phyloP scores from a whole-genome alignment of 2,797 vertebrate genomes.

The Epinephelus coioides region DNA sequence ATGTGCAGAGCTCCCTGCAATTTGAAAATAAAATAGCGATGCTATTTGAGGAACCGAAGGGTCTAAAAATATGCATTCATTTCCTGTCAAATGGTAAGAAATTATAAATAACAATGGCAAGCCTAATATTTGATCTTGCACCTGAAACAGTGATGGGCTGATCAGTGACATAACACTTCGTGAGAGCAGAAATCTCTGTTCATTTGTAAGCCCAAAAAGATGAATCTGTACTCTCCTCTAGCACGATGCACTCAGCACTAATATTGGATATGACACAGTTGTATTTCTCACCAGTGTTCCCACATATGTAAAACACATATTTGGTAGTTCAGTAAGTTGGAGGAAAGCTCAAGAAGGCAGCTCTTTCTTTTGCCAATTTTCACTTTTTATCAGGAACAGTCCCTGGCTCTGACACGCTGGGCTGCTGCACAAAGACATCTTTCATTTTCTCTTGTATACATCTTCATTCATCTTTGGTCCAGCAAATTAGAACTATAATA shows the following conservation, averaged over 20 bases:
- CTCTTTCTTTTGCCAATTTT: conserved; percentile 52
- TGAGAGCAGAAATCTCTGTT: conserved; percentile 12
- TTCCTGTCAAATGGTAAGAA: conserved; percentile 31
- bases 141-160: conserved; percentile 17
- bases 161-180: conserved; percentile 23
- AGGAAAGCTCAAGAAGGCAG: conserved; percentile 50
- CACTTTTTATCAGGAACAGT: conserved; percentile 45
- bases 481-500: conserved; percentile 19
- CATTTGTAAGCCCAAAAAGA: background rate
- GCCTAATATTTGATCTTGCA: conserved; percentile 36
- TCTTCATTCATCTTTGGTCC: conserved; percentile 30
- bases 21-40: conserved; percentile 37
- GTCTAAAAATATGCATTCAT: conserved; percentile 55
- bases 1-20: conserved; percentile 31
- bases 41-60: conserved; percentile 55
- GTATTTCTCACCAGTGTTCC: conserved; percentile 54
- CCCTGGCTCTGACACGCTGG: conserved; percentile 21
- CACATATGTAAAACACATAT: conserved; percentile 56
- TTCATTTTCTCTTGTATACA: conserved; percentile 33
- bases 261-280: conserved; percentile 22
- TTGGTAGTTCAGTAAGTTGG: conserved; percentile 21
- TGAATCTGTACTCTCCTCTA: conserved; percentile 25
- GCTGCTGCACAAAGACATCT: conserved; percentile 47
- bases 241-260: conserved; percentile 13
- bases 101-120: conserved; percentile 46